Base-by-base conservation (phyloP, 2,797 vertebrate species). In the Sebastes kiyomatsui region DNA sequence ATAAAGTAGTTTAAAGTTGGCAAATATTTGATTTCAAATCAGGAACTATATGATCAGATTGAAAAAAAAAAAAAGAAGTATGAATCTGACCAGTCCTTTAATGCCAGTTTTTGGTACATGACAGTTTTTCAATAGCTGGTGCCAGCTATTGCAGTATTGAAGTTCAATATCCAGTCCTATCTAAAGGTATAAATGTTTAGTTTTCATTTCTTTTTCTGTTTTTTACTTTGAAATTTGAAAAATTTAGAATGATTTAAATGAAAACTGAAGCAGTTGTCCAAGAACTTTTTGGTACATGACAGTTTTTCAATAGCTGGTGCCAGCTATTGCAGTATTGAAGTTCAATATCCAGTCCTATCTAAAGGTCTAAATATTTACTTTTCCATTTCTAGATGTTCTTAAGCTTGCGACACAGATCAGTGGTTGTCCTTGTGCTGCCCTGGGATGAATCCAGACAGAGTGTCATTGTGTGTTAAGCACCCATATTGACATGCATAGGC, bases 381-480 rank as follows among this genome's bases (percentile, higher is more conserved):
- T 83, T 12, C 38, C 28, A 20, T 35, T 28, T 87, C 75, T 69
- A 62, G 59, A 61, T 73, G 33, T 70, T 58, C 82, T 20, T 54
- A 49, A 64, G 77, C 74, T 64, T 61, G 38, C 35, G 5, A 64
- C 62, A 86, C 71, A 76, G 33, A 85, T 86, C 67, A 68, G 74
- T 52, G 33, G 67, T 60, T 83, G 73, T 80, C 82, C 86, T 81
- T 91, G 82, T 87, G 79, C 66, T 80, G 66, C 79, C 59, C 68
- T 70, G 58, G 58, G 83, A 71, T 75, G 66, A 81, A 73, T 66
- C 73, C 68, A 76, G 58, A 92, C 82, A 91, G 81, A 83, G 67
- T 49, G 33, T 66, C 80, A 87, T 94, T 95, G 92, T 94, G 58
- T 76, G 75, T 74, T 72, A 78, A 86, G 82, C 56, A 69, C 60